Evolutionary conservation across 92 coral and sea anemone species (phyloP), one percentile per base, ranked within the genome.

Genomic region (Hydrozoanthus gracilis): DNA sequence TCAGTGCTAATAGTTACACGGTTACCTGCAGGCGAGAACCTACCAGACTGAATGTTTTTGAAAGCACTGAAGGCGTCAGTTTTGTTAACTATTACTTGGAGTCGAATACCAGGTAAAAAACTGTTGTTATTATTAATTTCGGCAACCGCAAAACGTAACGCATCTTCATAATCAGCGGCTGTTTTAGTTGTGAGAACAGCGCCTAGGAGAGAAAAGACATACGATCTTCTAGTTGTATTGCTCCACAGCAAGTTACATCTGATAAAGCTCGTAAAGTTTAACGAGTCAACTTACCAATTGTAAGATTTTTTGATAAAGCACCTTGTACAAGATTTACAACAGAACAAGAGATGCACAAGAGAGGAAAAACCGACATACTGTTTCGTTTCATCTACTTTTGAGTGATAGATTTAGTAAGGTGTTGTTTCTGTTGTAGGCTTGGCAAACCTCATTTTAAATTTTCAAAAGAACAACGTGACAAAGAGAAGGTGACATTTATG

Each of bases 131-230:
- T 67, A 77, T 93, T 95, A 49, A 95, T 55, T 54, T 87, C 88
- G 16, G 86, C 93, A 15, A 95, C 86, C 46, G 98, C 98, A 56
- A 94, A 73, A 18, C 66, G 83, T 45, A 95, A 91, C 18, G 98
- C 95, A 6, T 90, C 73, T 58, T 93, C 94, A 66, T 91, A 86
- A n/a, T 86, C 90, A 77, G 82, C 51, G 3, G 56, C 44, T n/a
- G 35, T 15, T 15, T 49, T 60, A 44, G 82, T 27, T 3, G 82
- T 77, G 51, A 77, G 49, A 4, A 77, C 69, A 52, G 69, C 82
- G 16, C 82, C 82, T 77, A n/a, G 67, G 61, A 39, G 5, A 47
- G 18, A 49, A 17, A 8, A 50, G 0, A 71, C 17, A 20, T 9
- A 10, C 48, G 44, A 3, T 58, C 10, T 16, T 7, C 15, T 4